Percentiles rank a stretch among this genome's conserved stretches.
Conservation (phyloP, 2,113 vertebrate species). For the Chelonoidis abingdonii region DNA sequence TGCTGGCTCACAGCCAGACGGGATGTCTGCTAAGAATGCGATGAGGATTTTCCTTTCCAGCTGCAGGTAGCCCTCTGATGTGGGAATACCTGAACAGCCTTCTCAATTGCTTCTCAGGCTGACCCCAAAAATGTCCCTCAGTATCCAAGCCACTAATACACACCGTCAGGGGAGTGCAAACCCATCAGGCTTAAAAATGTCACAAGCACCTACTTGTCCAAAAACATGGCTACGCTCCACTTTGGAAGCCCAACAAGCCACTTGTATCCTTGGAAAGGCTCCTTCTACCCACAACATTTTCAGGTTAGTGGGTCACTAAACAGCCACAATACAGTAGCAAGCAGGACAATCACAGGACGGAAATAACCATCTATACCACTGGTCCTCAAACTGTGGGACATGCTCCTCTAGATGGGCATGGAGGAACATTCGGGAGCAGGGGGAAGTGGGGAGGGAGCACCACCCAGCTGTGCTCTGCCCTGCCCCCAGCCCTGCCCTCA, state of each 20-base stretch:
- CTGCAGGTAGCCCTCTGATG: not conserved
- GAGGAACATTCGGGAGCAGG: too few species aligned
- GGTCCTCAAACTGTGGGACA: too few species aligned
- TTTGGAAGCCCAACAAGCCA: constrained; percentile 32
- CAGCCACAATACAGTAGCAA: not conserved
- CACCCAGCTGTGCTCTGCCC: too few species aligned
- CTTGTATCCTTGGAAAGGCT: constrained; percentile 50
- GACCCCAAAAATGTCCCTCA: not conserved
- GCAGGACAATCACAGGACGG: not conserved
- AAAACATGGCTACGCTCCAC: constrained; percentile 37
- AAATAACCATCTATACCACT: not conserved
- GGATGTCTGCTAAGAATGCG: constrained; percentile 57
- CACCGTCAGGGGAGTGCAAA: not conserved
- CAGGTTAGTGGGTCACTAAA: constrained; percentile 50
- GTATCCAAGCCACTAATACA: not conserved
- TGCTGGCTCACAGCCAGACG: constrained; percentile 4
- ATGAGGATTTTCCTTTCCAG: not conserved
- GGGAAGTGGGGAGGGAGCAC: too few species aligned
- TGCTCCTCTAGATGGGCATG: too few species aligned
- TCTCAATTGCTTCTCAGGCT: not conserved
- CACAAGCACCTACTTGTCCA: not conserved
- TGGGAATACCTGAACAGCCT: not conserved
- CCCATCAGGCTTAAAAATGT: not conserved
- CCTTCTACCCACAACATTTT: constrained; percentile 55
- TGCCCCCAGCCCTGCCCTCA: too few species aligned